A percentile compares a stretch with the other conserved stretches of the same genome.
phyloP scores from a whole-genome alignment of 2,888 invertebrate species.

The Melangyna quadrimaculata region DNA sequence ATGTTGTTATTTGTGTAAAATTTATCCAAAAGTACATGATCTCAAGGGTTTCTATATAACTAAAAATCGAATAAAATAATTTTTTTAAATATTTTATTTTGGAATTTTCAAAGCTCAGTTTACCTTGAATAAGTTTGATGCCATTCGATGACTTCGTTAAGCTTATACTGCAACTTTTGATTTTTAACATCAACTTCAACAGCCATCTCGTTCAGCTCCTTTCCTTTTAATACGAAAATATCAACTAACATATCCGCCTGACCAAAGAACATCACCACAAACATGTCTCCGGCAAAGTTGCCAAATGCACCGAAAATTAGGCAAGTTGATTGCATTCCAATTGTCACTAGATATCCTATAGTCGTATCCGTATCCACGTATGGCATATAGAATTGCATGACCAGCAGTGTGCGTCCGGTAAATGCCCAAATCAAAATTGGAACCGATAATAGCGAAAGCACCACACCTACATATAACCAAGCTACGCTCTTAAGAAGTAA shows the following conservation, averaged over 20 bases:
- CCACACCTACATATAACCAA: conserved; percentile 14
- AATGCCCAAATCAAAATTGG: conserved; percentile 41
- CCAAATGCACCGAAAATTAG: conserved; percentile 64
- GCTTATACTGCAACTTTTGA: neutral
- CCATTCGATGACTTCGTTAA: conserved; percentile 62
- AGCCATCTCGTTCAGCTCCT: conserved; percentile 40
- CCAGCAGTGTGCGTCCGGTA: conserved; percentile 38
- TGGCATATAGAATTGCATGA: conserved; percentile 69
- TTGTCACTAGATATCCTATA: conserved; percentile 59
- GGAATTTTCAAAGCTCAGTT: neutral
- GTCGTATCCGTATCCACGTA: conserved; percentile 48
- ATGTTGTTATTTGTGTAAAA: conserved; percentile 54
- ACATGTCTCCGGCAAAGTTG: conserved; percentile 67
- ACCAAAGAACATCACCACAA: conserved; percentile 48
- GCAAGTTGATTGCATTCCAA: conserved; percentile 52
- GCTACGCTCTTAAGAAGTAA: conserved; percentile 28
- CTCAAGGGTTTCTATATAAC: neutral
- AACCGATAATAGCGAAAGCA: neutral
- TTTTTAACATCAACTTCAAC: neutral
- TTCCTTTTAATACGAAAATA: conserved; percentile 57
- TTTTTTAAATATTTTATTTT: neutral
- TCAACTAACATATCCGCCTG: conserved; percentile 58
- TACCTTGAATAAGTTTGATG: conserved; percentile 68
- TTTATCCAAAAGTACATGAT: conserved; percentile 35
- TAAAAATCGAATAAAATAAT: neutral